A percentile compares a stretch with the other conserved stretches of the same genome.
Conservation (phyloP, 1,140 invertebrate genomes). For the Hypsibius dujardini region DNA sequence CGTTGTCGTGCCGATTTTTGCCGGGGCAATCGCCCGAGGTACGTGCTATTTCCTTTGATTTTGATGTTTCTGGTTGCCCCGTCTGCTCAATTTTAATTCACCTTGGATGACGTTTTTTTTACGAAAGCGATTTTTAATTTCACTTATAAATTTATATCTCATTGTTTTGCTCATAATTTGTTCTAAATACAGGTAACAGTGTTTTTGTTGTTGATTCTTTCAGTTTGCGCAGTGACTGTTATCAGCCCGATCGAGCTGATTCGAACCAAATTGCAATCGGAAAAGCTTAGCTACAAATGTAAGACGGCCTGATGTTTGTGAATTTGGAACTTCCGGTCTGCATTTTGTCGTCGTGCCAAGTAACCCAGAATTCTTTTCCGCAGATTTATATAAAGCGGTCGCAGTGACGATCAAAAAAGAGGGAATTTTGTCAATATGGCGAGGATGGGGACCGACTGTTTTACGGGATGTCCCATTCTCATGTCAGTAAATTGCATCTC, state of each 20-base stretch:
- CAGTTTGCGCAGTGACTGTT: constrained; percentile 32
- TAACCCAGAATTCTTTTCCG: constrained; percentile 23
- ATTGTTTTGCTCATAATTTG: too few species aligned
- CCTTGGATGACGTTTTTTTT: too few species aligned
- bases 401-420: constrained; percentile 26
- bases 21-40: constrained; percentile 25
- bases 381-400: constrained; percentile 26
- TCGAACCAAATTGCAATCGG: constrained; percentile 40
- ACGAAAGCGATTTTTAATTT: too few species aligned
- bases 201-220: constrained; percentile 19
- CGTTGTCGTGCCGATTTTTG: constrained; percentile 24
- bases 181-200: neutral
- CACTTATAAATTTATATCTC: too few species aligned
- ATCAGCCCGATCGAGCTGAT: constrained; percentile 39
- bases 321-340: neutral
- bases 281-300: constrained; percentile 33
- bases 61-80: constrained; percentile 24
- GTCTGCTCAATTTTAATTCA: too few species aligned
- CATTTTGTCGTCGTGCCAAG: neutral
- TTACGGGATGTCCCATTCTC: constrained; percentile 39
- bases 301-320: neutral
- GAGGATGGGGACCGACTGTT: constrained; percentile 36
- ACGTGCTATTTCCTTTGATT: neutral
- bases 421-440: constrained; percentile 34
- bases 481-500: constrained; percentile 24